Conservation (phyloP, 2,797 vertebrate species). For the Sciurus carolinensis region DNA sequence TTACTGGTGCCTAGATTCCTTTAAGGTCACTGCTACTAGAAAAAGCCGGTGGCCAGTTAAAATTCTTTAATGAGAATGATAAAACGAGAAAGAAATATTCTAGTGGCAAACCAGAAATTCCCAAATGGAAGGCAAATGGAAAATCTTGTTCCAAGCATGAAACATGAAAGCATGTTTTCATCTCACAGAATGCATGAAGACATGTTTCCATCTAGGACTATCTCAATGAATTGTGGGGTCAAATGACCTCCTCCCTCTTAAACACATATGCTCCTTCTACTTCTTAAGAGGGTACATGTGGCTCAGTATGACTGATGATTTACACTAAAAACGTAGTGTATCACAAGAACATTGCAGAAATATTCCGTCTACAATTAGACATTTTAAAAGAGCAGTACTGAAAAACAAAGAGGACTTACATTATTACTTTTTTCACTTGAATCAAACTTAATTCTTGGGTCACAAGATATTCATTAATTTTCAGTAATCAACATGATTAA, state of each 20-base stretch:
- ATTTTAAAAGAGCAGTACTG: background rate
- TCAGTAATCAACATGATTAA: background rate
- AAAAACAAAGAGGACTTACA: background rate
- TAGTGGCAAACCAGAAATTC: conserved; percentile 28
- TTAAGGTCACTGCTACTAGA: background rate
- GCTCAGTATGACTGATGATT: background rate
- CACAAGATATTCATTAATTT: conserved; percentile 33
- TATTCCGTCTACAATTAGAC: background rate
- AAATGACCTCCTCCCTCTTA: background rate
- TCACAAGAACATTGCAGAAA: background rate
- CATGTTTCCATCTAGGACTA: background rate
- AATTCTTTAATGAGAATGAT: conserved; percentile 7
- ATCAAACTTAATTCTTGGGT: background rate
- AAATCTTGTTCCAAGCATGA: background rate
- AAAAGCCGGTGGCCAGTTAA: background rate
- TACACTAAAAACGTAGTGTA: background rate
- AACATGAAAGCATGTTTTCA: background rate
- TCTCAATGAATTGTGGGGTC: background rate
- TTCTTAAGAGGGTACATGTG: background rate
- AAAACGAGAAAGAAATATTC: background rate
- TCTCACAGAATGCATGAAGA: background rate
- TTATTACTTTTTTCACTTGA: background rate
- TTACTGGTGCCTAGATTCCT: background rate
- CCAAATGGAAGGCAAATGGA: background rate
- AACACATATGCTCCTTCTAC: background rate